Evolutionary conservation across 1,140 invertebrate species (phyloP).

Genomic region (Zaprionus camerounensis): DNA sequence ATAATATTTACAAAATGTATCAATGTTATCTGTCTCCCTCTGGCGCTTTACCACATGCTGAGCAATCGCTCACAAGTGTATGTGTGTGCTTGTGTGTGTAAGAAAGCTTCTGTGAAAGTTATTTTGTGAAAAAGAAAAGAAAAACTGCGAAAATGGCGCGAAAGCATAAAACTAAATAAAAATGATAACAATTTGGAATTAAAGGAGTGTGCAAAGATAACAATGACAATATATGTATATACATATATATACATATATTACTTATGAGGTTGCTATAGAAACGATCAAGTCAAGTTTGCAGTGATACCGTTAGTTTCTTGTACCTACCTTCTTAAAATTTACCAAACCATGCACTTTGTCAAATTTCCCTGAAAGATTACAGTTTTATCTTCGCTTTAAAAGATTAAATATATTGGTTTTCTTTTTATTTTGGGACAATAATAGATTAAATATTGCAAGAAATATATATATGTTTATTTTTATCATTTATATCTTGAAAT

Average conservation of each 20-base stretch:
- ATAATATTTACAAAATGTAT: slow-evolving; percentile 17
- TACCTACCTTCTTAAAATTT: background rate
- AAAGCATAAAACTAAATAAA: background rate
- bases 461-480: background rate
- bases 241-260: background rate
- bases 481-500: too few relatives aligned
- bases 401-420: background rate
- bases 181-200: background rate
- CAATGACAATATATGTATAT: background rate
- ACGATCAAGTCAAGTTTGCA: background rate
- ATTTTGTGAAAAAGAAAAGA: background rate
- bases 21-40: slow-evolving; percentile 8
- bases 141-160: background rate
- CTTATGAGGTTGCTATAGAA: background rate
- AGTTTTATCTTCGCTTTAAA: background rate
- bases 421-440: background rate
- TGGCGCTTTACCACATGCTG: slow-evolving; percentile 11
- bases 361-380: background rate
- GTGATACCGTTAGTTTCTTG: background rate
- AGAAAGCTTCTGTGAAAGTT: background rate
- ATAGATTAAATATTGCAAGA: background rate
- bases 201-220: background rate
- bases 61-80: background rate
- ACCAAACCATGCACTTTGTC: background rate
- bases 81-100: background rate